Evolutionary conservation across 2,797 vertebrate genomes (phyloP), one percentile per base, ranked within the genome.

Genomic region (Neosalanx taihuensis): DNA sequence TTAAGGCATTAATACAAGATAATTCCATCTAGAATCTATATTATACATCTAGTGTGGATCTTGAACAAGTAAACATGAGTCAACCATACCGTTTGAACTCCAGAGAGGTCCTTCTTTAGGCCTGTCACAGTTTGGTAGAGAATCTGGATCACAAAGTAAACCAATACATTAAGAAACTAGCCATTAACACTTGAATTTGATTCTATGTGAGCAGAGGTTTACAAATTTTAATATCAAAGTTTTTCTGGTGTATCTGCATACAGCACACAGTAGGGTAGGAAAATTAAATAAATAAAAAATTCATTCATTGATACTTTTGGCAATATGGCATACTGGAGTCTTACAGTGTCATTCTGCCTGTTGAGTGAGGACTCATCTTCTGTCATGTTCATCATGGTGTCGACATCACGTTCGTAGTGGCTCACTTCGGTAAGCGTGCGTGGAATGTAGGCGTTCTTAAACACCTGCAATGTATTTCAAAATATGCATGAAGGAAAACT

Each of bases 101-200:
- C 97, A 0, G 96, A 96, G 62, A 99, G 92, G 80, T 99, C 96
- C 85, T 96, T 97, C 90, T 92, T 98, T 80, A 99, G 79, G 70
- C 97, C 97, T 0, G 92, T 97, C 70, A 99, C 93, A 0, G 96
- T 98, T 81, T 97, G 97, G 72, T 99, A 99, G 6, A 99, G 89
- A 87, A 99, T 92, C 97, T 99, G 87, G 2, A 72, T 60, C 62
- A 33, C 57, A 58, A 72, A 65, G 64, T 60, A 37, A 64, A 30
- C 23, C 49, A 46, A 9, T 35, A 1, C 70, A 67, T 35, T 15
- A 62, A 17, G 57, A 23, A 10, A 92, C 87, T 78, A 93, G 5
- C 49, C 62, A 71, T 3, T 26, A 26, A n/a, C 13, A 53, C 7
- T 57, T 17, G 18, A 15, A 17, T n/a, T 53, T 41, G 1, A 2